Base-by-base conservation (phyloP, 1,140 invertebrate genomes). In the Diorhabda sublineata region DNA sequence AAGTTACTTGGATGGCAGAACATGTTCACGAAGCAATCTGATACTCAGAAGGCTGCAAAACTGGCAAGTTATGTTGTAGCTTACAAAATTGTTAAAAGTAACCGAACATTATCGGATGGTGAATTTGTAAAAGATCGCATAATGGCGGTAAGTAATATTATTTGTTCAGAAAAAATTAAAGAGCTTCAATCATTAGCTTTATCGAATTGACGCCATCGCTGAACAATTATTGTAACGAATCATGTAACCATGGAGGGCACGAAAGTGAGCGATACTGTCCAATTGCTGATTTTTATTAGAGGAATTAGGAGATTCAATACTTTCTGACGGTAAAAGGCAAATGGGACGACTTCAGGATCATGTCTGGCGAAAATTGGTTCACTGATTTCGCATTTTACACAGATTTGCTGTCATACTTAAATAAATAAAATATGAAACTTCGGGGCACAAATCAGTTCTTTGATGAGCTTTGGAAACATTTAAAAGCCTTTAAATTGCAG, bases 101-200 rank as follows among this genome's bases (percentile, higher is more conserved):
- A 58, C 64, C 80, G 78, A 69, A 69, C 73, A 61, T 77, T 77
- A 71, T 61, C 75, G 58, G 77, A 80, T 71, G 76, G 75, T 57
- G 77, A 73, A 71, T 71, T 73, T 59, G 61, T 78, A 45, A 80
- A 79, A 73, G 68, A 74, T 69, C 80, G 76, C 70, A 62, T 79
- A 69, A 72, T 74, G 60, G 60, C 64, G 58, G 74, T 73, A 61
- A 73, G 61, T 58, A 69, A 80, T 71, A 67, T 72, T 58, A 74
- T 64, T 74, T 71, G 67, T 71, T 77, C 77, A 69, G 75, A 75
- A 8, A 60, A 75, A 72, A 71, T 44, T 68, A 75, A 74, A 45
- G 56, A 69, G 66, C 69, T 78, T 68, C 63, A 52, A 60, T 72
- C 69, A 69, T 58, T 74, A 69, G 77, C 70, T 68, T 68, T 79